Evolutionary conservation across 2,797 vertebrate genomes (phyloP).

Genomic region (Rhinatrema bivittatum): DNA sequence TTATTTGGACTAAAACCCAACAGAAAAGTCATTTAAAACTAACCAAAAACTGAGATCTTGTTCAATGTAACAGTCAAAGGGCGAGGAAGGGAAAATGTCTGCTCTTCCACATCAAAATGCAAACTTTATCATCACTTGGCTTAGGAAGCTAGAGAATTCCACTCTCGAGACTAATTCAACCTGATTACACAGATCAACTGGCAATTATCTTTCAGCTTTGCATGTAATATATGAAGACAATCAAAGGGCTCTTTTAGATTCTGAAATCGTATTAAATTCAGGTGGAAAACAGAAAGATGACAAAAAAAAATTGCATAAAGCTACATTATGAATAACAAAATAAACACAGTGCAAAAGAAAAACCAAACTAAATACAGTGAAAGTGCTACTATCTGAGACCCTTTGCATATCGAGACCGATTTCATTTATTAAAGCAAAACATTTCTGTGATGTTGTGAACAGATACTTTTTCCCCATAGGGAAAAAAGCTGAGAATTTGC

Average conservation of each 20-base stretch:
- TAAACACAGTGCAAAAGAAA: slow-evolving; percentile 5
- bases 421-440: too few species aligned
- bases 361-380: neutral
- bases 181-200: slow-evolving; percentile 10
- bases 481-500: too few species aligned
- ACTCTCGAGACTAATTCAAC: neutral
- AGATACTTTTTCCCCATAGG: too few species aligned
- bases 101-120: neutral
- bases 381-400: too few species aligned
- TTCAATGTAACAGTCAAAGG: neutral
- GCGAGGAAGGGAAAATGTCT: slow-evolving; percentile 6
- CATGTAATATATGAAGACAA: slow-evolving; percentile 11
- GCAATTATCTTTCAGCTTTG: slow-evolving; percentile 18
- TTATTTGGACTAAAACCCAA: slow-evolving; percentile 6
- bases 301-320: slow-evolving; percentile 8
- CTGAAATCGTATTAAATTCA: slow-evolving; percentile 26
- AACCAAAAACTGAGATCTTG: neutral
- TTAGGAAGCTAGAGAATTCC: neutral
- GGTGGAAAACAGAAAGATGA: slow-evolving; percentile 8
- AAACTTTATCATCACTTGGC: neutral
- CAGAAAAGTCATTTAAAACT: slow-evolving; percentile 5
- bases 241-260: slow-evolving; percentile 18
- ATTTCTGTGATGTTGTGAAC: too few species aligned
- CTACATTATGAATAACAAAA: slow-evolving; percentile 12
- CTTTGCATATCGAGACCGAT: too few species aligned